phyloP scores from a whole-genome alignment of 2,888 invertebrate genomes.

The Nycteola revayana region DNA sequence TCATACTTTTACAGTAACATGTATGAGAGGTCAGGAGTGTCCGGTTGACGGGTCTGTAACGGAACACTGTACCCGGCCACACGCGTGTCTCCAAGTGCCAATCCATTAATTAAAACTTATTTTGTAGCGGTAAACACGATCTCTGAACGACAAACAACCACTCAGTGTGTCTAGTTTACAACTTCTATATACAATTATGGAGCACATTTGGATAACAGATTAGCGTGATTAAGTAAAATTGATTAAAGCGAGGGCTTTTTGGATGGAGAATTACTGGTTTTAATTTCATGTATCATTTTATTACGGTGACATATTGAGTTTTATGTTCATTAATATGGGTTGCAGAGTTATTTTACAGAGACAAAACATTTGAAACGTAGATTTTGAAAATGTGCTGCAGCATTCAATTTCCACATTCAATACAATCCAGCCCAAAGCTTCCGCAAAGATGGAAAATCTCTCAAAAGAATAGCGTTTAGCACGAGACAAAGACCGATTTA shows the following conservation, averaged over 20 bases:
- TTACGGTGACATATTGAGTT: no score
- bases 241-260: slow-evolving; percentile 29
- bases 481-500: slow-evolving; percentile 77
- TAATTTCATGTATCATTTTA: background rate
- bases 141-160: slow-evolving; percentile 55
- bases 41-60: slow-evolving; percentile 54
- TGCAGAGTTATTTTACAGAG: no score
- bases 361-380: no score
- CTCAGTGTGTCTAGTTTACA: slow-evolving; percentile 53
- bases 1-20: slow-evolving; percentile 27
- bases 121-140: slow-evolving; percentile 67
- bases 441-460: slow-evolving; percentile 73
- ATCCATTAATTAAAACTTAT: slow-evolving; percentile 82
- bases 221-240: slow-evolving; percentile 49
- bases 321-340: no score
- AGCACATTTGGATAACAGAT: slow-evolving; percentile 59
- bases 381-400: slow-evolving; percentile 45
- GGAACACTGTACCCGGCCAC: slow-evolving; percentile 55
- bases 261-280: slow-evolving; percentile 3
- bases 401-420: slow-evolving; percentile 62
- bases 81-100: slow-evolving; percentile 73
- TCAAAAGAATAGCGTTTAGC: slow-evolving; percentile 77
- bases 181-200: slow-evolving; percentile 58
- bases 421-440: slow-evolving; percentile 60
- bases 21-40: slow-evolving; percentile 39